A percentile compares a stretch with the other conserved stretches of the same genome.
Conservation (phyloP, 1,140 invertebrate genomes). For the Caenorhabditis latens region DNA sequence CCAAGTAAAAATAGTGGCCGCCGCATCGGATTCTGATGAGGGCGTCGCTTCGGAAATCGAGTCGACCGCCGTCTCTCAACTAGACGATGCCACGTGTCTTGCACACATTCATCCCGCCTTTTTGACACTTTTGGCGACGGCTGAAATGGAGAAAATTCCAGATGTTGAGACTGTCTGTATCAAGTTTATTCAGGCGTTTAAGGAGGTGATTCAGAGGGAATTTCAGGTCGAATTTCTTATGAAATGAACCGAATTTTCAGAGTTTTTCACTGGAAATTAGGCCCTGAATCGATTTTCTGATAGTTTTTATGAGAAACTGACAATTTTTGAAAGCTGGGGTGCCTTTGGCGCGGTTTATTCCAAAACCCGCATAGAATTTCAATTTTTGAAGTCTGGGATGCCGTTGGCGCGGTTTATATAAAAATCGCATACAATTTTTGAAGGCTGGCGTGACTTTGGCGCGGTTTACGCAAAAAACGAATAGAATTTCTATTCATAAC, state of each 20-base stretch:
- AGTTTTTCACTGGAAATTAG: too few species aligned
- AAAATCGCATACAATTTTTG: too few species aligned
- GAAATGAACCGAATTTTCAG: too few species aligned
- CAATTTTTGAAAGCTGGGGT: too few species aligned
- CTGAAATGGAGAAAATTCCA: conserved; percentile 44
- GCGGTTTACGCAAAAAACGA: too few species aligned
- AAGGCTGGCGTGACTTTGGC: too few species aligned
- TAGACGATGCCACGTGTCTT: conserved; percentile 26
- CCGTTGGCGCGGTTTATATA: too few species aligned
- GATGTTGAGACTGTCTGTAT: conserved; percentile 51
- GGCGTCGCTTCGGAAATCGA: conserved; percentile 28
- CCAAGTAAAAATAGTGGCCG: neutral
- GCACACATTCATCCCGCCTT: conserved; percentile 57
- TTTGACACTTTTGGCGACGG: neutral
- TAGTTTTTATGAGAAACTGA: too few species aligned
- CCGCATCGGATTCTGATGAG: conserved; percentile 43
- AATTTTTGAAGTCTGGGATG: too few species aligned
- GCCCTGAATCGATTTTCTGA: too few species aligned
- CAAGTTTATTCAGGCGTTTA: conserved; percentile 53
- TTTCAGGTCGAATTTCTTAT: too few species aligned
- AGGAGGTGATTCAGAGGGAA: conserved; percentile 48
- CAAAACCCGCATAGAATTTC: neutral
- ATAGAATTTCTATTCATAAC: conserved; percentile 13
- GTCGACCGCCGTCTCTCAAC: neutral
- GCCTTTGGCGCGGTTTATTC: too few species aligned